These are phyloP conservation scores for Pristis pectinata DNA, from an alignment of 2,797 vertebrate species.

Conservation along the genomic window DNA sequence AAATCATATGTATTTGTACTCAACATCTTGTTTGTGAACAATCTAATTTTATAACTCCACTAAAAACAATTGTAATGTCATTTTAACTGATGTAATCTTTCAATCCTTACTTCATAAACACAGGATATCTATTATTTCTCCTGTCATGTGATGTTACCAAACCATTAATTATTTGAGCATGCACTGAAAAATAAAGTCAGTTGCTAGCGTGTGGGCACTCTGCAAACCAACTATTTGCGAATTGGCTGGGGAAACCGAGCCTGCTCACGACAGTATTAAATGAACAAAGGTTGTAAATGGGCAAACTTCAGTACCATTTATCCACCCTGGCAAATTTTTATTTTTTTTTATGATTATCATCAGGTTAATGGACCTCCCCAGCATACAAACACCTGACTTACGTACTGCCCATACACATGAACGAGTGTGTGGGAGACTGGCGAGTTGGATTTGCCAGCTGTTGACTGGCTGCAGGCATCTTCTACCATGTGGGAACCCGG, in stretches of 20 bases:
- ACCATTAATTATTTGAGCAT: background rate
- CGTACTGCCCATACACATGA: too few species aligned
- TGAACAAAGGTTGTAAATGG: slow-evolving; percentile 12
- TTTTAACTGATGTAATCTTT: background rate
- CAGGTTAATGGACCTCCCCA: too few species aligned
- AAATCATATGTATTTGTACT: background rate
- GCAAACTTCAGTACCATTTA: background rate
- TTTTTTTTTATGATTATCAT: background rate
- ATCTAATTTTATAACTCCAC: background rate
- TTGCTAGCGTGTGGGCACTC: background rate
- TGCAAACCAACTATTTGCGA: background rate
- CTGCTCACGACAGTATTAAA: background rate
- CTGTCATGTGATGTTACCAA: background rate
- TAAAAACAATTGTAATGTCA: background rate
- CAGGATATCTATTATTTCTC: background rate
- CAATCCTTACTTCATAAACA: background rate
- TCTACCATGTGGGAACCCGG: too few species aligned
- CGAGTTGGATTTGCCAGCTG: too few species aligned
- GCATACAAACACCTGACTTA: too few species aligned
- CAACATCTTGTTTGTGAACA: background rate
- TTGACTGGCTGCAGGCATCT: too few species aligned
- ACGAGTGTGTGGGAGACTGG: too few species aligned
- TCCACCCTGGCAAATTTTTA: background rate
- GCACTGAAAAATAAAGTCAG: background rate
- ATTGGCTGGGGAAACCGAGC: background rate